These are phyloP conservation scores for Thamnophis sirtalis DNA, from an alignment of 2,113 vertebrate species.

Conservation along the genomic window DNA sequence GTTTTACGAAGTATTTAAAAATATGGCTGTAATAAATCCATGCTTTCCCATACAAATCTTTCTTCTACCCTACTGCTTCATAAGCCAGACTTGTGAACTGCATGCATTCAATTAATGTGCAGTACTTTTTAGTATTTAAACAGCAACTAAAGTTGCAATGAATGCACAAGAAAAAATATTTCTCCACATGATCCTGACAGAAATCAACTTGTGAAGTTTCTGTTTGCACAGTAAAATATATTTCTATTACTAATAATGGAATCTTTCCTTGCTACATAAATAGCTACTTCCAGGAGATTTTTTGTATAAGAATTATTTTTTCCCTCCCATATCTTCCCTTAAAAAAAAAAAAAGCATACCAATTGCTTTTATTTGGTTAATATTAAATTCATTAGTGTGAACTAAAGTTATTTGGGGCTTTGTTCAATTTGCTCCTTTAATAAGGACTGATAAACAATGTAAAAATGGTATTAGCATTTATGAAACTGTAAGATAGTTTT, in stretches of 20 bases:
- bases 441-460: neutral
- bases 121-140: neutral
- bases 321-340: neutral
- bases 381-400: neutral
- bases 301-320: neutral
- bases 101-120: neutral
- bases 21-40: neutral
- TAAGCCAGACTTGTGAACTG: neutral
- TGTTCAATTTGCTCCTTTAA: neutral
- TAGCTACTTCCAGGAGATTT: neutral
- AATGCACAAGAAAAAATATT: neutral
- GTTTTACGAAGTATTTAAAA: neutral
- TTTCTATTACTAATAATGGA: neutral
- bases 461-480: neutral
- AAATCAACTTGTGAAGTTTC: neutral
- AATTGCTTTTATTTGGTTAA: neutral
- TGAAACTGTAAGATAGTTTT: neutral
- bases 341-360: neutral
- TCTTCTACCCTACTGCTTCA: neutral
- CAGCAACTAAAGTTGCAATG: neutral
- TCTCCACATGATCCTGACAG: neutral
- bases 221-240: neutral
- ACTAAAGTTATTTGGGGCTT: neutral
- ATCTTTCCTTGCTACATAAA: neutral
- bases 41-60: neutral